A percentile compares a stretch with the other conserved stretches of the same genome.
Conservation (phyloP, 92 coral and sea anemone species). For the Nematostella vectensis region DNA sequence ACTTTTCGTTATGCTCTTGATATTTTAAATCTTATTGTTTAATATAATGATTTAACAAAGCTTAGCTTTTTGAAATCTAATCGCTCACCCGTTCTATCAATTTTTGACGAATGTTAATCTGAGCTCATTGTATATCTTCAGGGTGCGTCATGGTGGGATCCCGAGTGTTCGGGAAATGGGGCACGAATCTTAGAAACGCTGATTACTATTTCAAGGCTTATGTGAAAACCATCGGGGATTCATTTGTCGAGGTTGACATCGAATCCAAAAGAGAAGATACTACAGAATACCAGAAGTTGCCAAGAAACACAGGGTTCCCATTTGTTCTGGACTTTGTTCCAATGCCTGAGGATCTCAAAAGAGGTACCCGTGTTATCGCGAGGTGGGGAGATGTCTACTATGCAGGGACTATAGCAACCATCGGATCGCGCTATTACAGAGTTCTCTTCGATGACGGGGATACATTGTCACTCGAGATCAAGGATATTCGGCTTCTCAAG, state of each 20-base stretch:
- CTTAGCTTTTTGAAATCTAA: too few relatives aligned
- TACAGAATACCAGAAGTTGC: background rate
- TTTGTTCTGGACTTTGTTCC: constrained; percentile 14
- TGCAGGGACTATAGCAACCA: background rate
- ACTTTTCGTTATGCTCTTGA: too few relatives aligned
- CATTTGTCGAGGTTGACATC: background rate
- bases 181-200: background rate
- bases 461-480: background rate
- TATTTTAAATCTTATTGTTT: too few relatives aligned
- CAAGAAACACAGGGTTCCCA: background rate
- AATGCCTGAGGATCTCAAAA: constrained; percentile 3
- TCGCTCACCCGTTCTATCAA: too few relatives aligned
- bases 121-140: too few relatives aligned
- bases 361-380: constrained; percentile 10
- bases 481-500: constrained; percentile 8
- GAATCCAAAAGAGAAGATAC: background rate
- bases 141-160: constrained; percentile 19
- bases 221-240: constrained; percentile 2
- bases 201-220: constrained; percentile 6
- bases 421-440: background rate
- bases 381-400: constrained; percentile 1
- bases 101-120: too few relatives aligned
- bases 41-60: too few relatives aligned
- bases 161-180: constrained; percentile 19
- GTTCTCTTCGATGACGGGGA: constrained; percentile 4